phyloP scores from a whole-genome alignment of 2,113 vertebrate species.

The Psephotus haematonotus region DNA sequence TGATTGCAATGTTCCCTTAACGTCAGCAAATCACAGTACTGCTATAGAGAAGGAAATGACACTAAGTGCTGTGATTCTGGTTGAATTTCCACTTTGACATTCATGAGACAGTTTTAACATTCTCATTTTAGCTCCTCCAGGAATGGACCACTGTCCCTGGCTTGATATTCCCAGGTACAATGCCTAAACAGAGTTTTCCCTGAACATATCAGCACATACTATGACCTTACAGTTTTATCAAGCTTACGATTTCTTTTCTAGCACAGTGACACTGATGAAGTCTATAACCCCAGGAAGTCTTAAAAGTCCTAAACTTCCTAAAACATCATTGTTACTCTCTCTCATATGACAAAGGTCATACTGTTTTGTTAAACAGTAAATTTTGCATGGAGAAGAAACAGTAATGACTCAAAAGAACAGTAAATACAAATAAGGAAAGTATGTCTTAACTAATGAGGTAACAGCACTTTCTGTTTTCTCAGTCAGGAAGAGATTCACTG shows the following conservation, averaged over 20 bases:
- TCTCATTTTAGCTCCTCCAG: not conserved
- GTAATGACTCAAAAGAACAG: not conserved
- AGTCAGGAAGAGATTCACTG: slow-evolving; percentile 79
- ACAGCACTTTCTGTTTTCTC: slow-evolving; percentile 76
- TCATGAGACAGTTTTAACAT: not conserved
- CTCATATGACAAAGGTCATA: not conserved
- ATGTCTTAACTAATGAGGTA: slow-evolving; percentile 70
- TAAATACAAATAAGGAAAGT: not conserved
- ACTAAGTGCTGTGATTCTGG: not conserved
- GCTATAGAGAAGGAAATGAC: too few relatives aligned
- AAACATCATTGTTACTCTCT: not conserved
- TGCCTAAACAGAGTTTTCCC: not conserved
- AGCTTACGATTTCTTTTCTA: not conserved
- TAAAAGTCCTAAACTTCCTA: not conserved
- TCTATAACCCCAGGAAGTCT: not conserved
- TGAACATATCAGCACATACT: not conserved
- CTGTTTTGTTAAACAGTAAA: not conserved
- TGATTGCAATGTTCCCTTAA: not conserved
- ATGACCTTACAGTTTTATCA: not conserved
- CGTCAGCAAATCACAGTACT: too few relatives aligned
- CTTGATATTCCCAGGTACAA: not conserved
- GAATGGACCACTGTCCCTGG: not conserved
- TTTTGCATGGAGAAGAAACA: not conserved
- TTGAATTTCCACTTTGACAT: not conserved
- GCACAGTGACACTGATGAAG: not conserved